Conservation (phyloP, 35 echinoderm and acorn worm genomes). For the Stichopus chloronotus region DNA sequence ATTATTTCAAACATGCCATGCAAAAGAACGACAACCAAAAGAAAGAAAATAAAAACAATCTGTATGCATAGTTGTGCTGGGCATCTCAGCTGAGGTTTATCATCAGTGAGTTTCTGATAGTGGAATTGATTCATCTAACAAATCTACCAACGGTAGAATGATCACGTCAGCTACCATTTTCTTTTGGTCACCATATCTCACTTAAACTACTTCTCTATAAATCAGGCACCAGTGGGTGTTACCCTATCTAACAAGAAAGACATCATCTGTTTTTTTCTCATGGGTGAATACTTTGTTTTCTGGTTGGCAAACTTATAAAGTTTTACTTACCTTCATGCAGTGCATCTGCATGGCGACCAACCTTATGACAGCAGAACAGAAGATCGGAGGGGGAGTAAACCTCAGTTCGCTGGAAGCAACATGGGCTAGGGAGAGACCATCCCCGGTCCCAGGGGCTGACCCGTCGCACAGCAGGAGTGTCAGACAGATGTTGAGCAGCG, state of each 20-base stretch:
- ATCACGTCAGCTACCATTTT: too few species aligned
- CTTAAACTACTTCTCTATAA: too few species aligned
- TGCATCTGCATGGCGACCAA: slow-evolving; percentile 98
- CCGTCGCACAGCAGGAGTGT: slow-evolving; percentile 87
- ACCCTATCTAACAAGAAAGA: too few species aligned
- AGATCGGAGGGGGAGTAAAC: slow-evolving; percentile 94
- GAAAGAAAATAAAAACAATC: not conserved
- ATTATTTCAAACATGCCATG: slow-evolving; percentile 10
- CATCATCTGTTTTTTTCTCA: too few species aligned
- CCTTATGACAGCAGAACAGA: slow-evolving; percentile 90
- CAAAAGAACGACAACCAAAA: too few species aligned
- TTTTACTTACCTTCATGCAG: slow-evolving; percentile 91
- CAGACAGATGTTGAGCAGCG: slow-evolving; percentile 93
- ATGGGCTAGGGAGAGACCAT: slow-evolving; percentile 75
- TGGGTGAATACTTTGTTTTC: too few species aligned
- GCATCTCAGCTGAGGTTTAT: not conserved
- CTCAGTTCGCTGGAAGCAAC: slow-evolving; percentile 78
- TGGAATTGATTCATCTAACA: too few species aligned
- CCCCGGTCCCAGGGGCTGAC: slow-evolving; percentile 81
- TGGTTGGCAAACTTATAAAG: too few species aligned
- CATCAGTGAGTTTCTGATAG: too few species aligned
- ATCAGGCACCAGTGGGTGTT: too few species aligned
- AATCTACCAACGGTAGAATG: too few species aligned
- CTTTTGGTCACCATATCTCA: too few species aligned
- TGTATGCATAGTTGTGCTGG: not conserved